phyloP scores from a whole-genome alignment of 2,888 invertebrate species.

The Pristionchus fissidentatus region DNA sequence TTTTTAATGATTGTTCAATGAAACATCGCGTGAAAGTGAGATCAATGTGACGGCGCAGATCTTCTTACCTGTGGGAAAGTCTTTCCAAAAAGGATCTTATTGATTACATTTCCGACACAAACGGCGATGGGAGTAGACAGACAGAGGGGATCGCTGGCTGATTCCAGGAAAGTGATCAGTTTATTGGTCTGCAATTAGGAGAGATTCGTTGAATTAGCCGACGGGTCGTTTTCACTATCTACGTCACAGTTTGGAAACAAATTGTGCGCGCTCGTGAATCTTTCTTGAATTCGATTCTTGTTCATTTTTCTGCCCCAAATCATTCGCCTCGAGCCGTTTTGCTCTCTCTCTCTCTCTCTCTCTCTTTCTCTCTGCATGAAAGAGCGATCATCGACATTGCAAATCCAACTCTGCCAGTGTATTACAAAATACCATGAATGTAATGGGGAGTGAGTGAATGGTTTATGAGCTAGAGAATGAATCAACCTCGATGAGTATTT shows the following conservation, averaged over 20 bases:
- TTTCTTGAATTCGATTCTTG: neutral
- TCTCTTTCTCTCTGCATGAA: neutral
- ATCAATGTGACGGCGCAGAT: neutral
- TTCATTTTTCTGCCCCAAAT: neutral
- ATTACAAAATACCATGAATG: neutral
- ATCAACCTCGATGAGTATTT: conserved; percentile 65
- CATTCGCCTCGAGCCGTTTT: neutral
- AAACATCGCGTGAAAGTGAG: neutral
- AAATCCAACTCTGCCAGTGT: too few species aligned
- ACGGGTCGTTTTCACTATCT: conserved; percentile 23
- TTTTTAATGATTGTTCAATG: neutral
- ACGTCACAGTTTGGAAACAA: conserved; percentile 28
- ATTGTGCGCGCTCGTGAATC: neutral
- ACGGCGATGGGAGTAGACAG: conserved; percentile 62
- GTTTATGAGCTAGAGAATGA: neutral
- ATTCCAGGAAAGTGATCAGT: conserved; percentile 35
- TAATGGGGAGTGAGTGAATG: neutral
- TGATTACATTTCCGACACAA: conserved; percentile 75
- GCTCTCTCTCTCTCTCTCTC: neutral
- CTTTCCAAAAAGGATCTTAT: conserved; percentile 71
- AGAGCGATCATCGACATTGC: neutral
- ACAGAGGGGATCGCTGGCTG: conserved; percentile 10
- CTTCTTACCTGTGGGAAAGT: conserved; percentile 64
- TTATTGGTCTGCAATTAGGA: conserved; percentile 9
- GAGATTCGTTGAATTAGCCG: neutral